A percentile compares a stretch with the other conserved stretches of the same genome.
phyloP scores from a whole-genome alignment of 2,797 vertebrate genomes.

The Falco novaeseelandiae region DNA sequence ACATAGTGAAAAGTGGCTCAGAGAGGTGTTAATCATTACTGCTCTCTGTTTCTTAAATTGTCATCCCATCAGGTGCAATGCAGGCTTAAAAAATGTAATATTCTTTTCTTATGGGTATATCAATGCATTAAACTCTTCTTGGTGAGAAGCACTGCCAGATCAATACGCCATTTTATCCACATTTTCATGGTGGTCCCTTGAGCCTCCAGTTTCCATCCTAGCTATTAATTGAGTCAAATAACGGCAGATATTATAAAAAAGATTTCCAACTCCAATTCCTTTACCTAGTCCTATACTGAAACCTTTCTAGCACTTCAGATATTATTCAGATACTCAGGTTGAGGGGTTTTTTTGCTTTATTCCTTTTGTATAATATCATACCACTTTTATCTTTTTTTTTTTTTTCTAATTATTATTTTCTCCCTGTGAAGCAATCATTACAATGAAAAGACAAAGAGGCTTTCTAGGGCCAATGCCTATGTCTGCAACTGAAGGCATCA shows the following conservation, averaged over 20 bases:
- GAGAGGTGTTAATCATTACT: slow-evolving; percentile 6
- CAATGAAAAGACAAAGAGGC: not conserved
- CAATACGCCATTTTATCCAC: slow-evolving; percentile 73
- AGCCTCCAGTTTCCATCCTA: slow-evolving; percentile 35
- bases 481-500: not conserved
- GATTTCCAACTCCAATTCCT: not conserved
- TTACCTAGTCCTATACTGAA: not conserved
- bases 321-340: not conserved
- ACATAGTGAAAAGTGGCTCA: not conserved
- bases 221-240: slow-evolving; percentile 70
- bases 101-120: slow-evolving; percentile 27
- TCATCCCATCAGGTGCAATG: not conserved
- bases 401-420: not conserved
- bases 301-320: not conserved
- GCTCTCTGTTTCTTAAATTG: slow-evolving; percentile 13
- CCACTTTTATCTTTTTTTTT: not conserved
- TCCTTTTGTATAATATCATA: not conserved
- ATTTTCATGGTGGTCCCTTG: slow-evolving; percentile 50
- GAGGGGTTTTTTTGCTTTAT: not conserved
- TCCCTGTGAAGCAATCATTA: not conserved
- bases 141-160: slow-evolving; percentile 51
- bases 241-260: slow-evolving; percentile 4
- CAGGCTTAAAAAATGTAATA: not conserved
- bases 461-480: not conserved
- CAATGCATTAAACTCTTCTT: slow-evolving; percentile 51